Conservation (phyloP, 2,797 vertebrate genomes). For the Natrix natrix region DNA sequence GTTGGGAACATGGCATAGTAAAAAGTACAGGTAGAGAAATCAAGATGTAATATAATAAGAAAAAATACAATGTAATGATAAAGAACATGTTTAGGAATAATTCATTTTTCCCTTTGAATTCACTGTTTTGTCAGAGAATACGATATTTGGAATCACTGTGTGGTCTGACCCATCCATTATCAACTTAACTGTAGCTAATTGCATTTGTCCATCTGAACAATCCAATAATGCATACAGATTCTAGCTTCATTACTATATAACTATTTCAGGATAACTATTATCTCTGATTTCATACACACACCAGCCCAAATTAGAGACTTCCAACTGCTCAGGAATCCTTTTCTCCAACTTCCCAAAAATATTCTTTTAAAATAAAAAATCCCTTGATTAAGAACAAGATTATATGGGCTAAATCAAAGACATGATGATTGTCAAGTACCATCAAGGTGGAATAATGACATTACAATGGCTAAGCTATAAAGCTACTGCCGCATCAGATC, state of each 20-base stretch:
- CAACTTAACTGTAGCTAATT: not conserved
- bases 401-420: not conserved
- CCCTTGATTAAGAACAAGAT: not conserved
- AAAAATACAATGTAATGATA: not conserved
- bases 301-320: not conserved
- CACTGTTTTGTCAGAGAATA: not conserved
- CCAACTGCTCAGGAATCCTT: not conserved
- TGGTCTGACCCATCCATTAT: not conserved
- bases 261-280: not conserved
- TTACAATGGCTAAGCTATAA: slow-evolving; percentile 34
- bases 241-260: not conserved
- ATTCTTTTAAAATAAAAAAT: not conserved
- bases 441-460: slow-evolving; percentile 16
- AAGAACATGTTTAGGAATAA: not conserved
- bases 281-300: not conserved
- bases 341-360: not conserved
- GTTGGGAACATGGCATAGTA: too few relatives aligned
- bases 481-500: slow-evolving; percentile 30
- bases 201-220: not conserved
- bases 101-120: not conserved
- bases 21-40: not conserved
- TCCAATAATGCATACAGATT: not conserved
- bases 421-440: slow-evolving; percentile 4
- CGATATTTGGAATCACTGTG: not conserved
- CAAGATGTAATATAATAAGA: not conserved